These are phyloP conservation scores for Garrulus glandarius DNA, from an alignment of 2,797 vertebrate genomes.

Conservation along the genomic window DNA sequence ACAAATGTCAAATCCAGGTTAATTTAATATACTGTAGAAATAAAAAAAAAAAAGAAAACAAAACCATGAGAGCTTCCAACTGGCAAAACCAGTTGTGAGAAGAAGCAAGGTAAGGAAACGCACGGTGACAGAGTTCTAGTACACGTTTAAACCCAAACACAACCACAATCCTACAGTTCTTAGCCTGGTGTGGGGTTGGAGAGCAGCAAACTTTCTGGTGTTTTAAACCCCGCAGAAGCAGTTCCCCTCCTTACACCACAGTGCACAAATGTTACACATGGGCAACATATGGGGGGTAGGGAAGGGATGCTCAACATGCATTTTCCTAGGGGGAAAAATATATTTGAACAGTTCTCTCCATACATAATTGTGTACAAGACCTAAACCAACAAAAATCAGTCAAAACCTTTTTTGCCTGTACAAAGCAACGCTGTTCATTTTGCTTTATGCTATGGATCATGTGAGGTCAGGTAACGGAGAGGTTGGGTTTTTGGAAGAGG, in stretches of 20 bases:
- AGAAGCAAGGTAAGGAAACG: background rate
- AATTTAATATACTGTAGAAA: background rate
- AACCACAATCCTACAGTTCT: background rate
- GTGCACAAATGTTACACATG: background rate
- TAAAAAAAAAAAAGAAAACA: background rate
- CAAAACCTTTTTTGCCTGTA: background rate
- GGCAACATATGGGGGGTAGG: background rate
- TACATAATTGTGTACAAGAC: background rate
- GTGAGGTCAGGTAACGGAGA: background rate
- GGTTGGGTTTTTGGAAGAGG: background rate
- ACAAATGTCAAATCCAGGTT: background rate
- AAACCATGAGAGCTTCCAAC: background rate
- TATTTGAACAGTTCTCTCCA: background rate
- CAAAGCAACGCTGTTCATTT: fast-evolving
- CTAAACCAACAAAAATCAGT: background rate
- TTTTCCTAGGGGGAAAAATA: background rate
- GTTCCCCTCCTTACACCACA: background rate
- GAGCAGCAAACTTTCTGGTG: background rate
- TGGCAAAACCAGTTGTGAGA: background rate
- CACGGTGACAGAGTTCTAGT: background rate
- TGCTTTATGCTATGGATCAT: background rate
- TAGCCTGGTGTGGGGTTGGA: background rate
- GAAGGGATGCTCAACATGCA: background rate
- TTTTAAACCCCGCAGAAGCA: background rate
- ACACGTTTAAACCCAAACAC: background rate